Evolutionary conservation across 2,113 vertebrate species (phyloP), one percentile per base, ranked within the genome.

Genomic region (Rhombomys opimus): DNA sequence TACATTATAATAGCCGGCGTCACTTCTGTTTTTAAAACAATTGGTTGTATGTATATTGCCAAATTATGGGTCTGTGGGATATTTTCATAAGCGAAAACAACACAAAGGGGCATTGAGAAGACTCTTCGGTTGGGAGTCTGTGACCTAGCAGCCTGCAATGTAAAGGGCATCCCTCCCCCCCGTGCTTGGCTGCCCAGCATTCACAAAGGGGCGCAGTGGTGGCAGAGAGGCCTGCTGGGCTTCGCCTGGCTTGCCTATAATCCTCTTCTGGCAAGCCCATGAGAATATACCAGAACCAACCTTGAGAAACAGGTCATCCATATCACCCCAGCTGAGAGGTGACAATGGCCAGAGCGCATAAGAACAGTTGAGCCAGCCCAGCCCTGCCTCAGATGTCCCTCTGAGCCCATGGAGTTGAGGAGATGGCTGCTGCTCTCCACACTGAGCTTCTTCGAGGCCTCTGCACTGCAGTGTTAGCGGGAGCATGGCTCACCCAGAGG

Each of bases 21-120:
- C 97, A 90, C 97, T 98, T 97, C 95, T 97, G 97, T 97, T 98
- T 97, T 98, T 98, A 97, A 98, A 98, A 98, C 98, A 98, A 98
- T 95, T n/a, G 96, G 97, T 98, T 98, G 95, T 57, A 85, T 95
- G 93, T 97, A 82, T 92, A 95, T 97, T 97, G 96, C 97, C 97
- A 98, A 98, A 98, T 97, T 97, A 92, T 65, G 97, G 93, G 96
- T 96, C 90, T 97, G 63, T 84, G 8, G 87, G 85, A 77, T 80
- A 93, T 46, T 89, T 94, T 97, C 94, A 38, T 61, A 97, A 97
- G 92, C 85, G 96, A 96, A 97, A 93, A 97, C 97, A 95, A 95
- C 90, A 82, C 22, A 91, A 97, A 94, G 17, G 41, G 63, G 91
- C 87, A 96, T 50, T 73, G 38, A 50, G 95, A 92, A 75, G 38